Evolutionary conservation across 2,888 invertebrate genomes (phyloP).

Genomic region (Lumbricus terrestris): DNA sequence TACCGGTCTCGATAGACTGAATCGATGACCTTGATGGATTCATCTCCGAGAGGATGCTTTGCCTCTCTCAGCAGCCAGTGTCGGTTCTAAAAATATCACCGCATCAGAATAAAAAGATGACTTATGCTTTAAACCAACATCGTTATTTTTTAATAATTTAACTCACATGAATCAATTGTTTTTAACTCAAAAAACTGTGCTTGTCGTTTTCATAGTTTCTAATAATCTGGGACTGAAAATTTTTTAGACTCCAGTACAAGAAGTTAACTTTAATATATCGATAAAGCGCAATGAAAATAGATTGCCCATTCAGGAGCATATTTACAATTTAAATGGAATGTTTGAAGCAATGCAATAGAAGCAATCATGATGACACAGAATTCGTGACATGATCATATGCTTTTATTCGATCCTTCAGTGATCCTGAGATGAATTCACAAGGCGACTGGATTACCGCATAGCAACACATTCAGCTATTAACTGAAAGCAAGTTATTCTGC

Average conservation of each 20-base stretch:
- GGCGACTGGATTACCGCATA: too few species aligned
- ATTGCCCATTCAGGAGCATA: neutral
- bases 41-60: conserved; percentile 65
- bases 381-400: too few species aligned
- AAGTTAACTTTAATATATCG: neutral
- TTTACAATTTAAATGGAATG: neutral
- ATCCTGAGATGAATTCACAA: too few species aligned
- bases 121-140: neutral
- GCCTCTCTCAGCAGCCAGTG: conserved; percentile 31
- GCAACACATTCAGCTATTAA: too few species aligned
- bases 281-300: neutral
- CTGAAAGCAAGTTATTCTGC: too few species aligned
- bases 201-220: neutral
- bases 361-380: too few species aligned
- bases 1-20: neutral
- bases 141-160: neutral
- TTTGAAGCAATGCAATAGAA: neutral
- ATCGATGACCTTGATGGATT: conserved; percentile 69
- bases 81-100: conserved; percentile 22
- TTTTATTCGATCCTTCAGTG: too few species aligned
- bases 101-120: neutral
- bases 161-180: neutral
- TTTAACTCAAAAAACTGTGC: neutral
- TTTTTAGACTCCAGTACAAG: neutral
- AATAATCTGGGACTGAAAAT: neutral